These are phyloP conservation scores for Murina feae DNA, from an alignment of 2,113 vertebrate species.

Conservation along the genomic window DNA sequence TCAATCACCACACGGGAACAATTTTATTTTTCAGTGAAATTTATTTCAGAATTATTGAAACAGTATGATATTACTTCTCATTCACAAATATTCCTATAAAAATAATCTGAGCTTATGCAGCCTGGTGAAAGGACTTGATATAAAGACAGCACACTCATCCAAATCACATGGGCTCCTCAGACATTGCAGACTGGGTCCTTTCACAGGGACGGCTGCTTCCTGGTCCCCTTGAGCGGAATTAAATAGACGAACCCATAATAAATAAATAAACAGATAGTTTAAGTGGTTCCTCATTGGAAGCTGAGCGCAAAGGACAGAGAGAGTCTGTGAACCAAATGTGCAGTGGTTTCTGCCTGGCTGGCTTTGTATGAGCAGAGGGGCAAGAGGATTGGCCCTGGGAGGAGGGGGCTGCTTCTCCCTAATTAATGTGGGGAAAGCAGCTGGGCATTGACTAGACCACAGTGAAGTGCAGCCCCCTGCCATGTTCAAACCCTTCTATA, in stretches of 20 bases:
- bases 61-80: not conserved
- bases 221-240: constrained; percentile 5
- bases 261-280: constrained; percentile 65
- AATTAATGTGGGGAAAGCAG: not conserved
- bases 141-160: not conserved
- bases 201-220: not conserved
- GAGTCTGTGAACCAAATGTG: not conserved
- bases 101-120: not conserved
- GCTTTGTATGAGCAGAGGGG: not conserved
- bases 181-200: not conserved
- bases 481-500: not conserved
- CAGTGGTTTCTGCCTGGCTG: not conserved
- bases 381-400: not conserved
- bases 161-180: not conserved
- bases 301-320: not conserved
- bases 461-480: not conserved
- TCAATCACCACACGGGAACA: not conserved
- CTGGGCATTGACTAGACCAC: not conserved
- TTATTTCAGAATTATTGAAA: constrained; percentile 60
- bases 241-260: constrained; percentile 56
- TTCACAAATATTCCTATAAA: constrained; percentile 1
- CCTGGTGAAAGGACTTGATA: not conserved
- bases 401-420: not conserved
- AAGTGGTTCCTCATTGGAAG: not conserved
- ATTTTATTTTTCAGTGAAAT: not conserved